Evolutionary conservation across 2,113 vertebrate species (phyloP).

Genomic region (Amphiprion percula): DNA sequence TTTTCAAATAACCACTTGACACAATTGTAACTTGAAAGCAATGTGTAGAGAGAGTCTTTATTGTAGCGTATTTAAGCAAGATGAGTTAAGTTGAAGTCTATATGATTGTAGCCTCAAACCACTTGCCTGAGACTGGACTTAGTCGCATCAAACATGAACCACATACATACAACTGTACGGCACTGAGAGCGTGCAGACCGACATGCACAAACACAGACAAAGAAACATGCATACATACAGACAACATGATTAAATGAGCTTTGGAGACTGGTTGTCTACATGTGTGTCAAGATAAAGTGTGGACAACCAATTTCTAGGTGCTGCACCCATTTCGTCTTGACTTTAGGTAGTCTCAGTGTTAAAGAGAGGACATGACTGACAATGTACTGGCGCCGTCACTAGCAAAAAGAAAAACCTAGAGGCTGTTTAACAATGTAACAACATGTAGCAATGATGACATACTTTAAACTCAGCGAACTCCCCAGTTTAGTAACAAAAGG

Average conservation of each 20-base stretch:
- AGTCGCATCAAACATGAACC: too few species aligned
- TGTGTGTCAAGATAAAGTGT: conserved; percentile 30
- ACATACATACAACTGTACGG: too few species aligned
- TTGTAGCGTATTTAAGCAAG: neutral
- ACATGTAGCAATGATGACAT: too few species aligned
- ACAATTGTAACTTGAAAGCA: neutral
- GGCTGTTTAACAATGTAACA: too few species aligned
- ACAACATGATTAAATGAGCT: conserved; percentile 60
- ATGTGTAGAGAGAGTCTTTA: neutral
- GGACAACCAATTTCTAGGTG: conserved; percentile 18
- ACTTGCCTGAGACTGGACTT: too few species aligned
- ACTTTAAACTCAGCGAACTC: too few species aligned
- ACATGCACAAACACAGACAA: neutral
- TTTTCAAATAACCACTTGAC: conserved; percentile 35
- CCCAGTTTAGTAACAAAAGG: too few species aligned
- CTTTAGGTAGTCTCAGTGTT: conserved; percentile 15
- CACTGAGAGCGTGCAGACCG: neutral
- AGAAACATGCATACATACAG: conserved; percentile 24
- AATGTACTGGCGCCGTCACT: too few species aligned
- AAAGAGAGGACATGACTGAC: neutral
- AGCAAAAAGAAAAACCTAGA: too few species aligned
- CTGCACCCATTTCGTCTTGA: conserved; percentile 27
- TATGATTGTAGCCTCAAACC: too few species aligned
- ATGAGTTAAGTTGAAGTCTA: too few species aligned
- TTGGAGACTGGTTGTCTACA: conserved; percentile 58